Percentiles rank a stretch among this genome's conserved stretches.
Conservation (phyloP, 2,797 vertebrate genomes). For the Denticeps clupeoides region DNA sequence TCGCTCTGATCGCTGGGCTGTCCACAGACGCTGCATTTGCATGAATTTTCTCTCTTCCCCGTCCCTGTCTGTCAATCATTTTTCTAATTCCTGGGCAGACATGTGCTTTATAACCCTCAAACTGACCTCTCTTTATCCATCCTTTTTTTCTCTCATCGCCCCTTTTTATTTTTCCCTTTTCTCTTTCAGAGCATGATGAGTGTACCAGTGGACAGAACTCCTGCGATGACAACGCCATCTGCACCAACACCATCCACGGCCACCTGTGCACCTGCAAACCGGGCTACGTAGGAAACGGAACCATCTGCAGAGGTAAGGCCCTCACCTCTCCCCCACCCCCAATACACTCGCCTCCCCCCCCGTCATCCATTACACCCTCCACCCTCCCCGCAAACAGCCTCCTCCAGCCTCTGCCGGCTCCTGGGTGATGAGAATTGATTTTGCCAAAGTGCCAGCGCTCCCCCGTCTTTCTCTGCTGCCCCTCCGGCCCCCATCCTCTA, state of each 20-base stretch:
- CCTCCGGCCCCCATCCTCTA: no score
- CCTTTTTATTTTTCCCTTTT: background rate
- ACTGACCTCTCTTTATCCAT: background rate
- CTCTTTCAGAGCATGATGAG: conserved; percentile 73
- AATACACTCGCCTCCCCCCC: background rate
- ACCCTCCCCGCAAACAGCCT: conserved; percentile 7
- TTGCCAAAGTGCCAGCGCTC: conserved; percentile 4
- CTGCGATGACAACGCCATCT: conserved; percentile 84
- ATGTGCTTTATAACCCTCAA: background rate
- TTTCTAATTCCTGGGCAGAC: no score
- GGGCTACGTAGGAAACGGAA: conserved; percentile 83
- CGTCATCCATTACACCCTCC: conserved; percentile 2
- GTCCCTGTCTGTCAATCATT: no score
- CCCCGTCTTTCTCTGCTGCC: background rate
- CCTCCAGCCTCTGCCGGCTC: conserved; percentile 29
- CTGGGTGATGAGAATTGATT: conserved; percentile 47
- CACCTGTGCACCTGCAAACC: conserved; percentile 91
- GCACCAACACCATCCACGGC: conserved; percentile 81
- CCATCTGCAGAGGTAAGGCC: conserved; percentile 76
- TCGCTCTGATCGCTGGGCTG: no score
- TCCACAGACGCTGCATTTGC: no score
- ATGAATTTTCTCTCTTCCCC: no score
- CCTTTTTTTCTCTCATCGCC: background rate
- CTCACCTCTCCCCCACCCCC: conserved; percentile 1
- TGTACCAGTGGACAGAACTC: conserved; percentile 61